A percentile compares a stretch with the other conserved stretches of the same genome.
Evolutionary conservation across 1,140 invertebrate genomes (phyloP).

Genomic region (Drosophila punjabiensis): DNA sequence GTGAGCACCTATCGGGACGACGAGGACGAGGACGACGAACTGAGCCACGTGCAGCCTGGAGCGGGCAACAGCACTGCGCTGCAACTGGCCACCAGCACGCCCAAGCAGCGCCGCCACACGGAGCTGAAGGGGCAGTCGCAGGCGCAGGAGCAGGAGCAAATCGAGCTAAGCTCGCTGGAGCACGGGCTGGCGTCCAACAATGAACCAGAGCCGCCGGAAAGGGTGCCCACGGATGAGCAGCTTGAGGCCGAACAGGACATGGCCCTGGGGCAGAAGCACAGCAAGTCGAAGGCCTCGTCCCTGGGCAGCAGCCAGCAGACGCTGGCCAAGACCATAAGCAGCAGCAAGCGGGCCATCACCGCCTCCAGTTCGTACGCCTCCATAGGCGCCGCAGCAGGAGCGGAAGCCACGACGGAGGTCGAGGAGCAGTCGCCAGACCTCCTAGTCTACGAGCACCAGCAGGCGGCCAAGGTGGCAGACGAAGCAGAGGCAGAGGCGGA

Average conservation of each 20-base stretch:
- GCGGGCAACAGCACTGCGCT: conserved; percentile 3
- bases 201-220: conserved; percentile 2
- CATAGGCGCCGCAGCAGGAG: conserved; percentile 45
- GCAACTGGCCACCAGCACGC: conserved; percentile 43
- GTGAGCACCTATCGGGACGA: conserved; percentile 83
- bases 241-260: conserved; percentile 26
- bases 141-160: conserved; percentile 56
- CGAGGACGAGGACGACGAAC: conserved; percentile 75
- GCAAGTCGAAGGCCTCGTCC: conserved; percentile 78
- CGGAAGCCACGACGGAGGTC: not conserved
- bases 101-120: conserved; percentile 30
- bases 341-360: conserved; percentile 68
- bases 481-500: conserved; percentile 23
- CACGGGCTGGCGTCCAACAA: conserved; percentile 36
- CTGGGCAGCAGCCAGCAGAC: conserved; percentile 81
- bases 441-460: not conserved
- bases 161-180: conserved; percentile 73
- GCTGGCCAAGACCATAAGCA: conserved; percentile 66
- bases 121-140: not conserved
- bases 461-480: conserved; percentile 10
- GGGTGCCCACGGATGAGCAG: conserved; percentile 14
- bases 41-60: conserved; percentile 50
- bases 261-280: conserved; percentile 46
- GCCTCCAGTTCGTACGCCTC: conserved; percentile 76
- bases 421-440: conserved; percentile 1